Base-by-base conservation (phyloP, 2,797 vertebrate species). In the Cryptoprocta ferox region DNA sequence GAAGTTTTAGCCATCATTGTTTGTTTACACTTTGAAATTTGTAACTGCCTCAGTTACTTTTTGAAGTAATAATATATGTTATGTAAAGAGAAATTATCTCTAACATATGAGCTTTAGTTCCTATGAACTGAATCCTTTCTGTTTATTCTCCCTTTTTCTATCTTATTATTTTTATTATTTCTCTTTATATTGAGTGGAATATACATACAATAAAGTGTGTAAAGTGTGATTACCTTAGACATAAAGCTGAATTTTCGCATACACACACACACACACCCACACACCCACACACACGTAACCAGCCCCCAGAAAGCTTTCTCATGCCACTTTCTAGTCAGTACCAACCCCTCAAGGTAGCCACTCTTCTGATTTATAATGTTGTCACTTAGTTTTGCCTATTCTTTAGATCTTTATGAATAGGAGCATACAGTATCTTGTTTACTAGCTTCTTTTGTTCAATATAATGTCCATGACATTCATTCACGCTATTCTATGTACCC, bases 1-100 rank as follows among this genome's bases (percentile, higher is more conserved):
- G 95, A 82, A 11, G 56, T 75, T 65, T 83, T 95, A 50, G 79
- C 28, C 15, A 45, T 94, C 70, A 61, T 81, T 95, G 30, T 68
- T 59, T 18, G 21, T 93, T 89, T 70, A 63, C 48, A 56, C 14
- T 93, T 91, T 81, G 28, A 88, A 70, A 75, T 81, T 71, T 78
- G 18, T 66, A 76, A 35, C 66, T 75, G 30, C 7, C 63, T 53
- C 16, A 65, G 53, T 65, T 91, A 76, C 45, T 76, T 78, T 93
- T 80, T 76, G 5, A 85, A 94, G 66, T 85, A 63, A 42, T 91
- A 35, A 28, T 71, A 71, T 30, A 26, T n/a, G 56, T 83, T 39
- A 12, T 91, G 11, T 80, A 61, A 94, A 70, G 2, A 90, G 19
- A n/a, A 66, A 66, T 48, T 71, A 1, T 75, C 15, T 92, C 5